These are phyloP conservation scores for Augochlorella aurata DNA, from an alignment of 2,888 invertebrate genomes.

Conservation along the genomic window DNA sequence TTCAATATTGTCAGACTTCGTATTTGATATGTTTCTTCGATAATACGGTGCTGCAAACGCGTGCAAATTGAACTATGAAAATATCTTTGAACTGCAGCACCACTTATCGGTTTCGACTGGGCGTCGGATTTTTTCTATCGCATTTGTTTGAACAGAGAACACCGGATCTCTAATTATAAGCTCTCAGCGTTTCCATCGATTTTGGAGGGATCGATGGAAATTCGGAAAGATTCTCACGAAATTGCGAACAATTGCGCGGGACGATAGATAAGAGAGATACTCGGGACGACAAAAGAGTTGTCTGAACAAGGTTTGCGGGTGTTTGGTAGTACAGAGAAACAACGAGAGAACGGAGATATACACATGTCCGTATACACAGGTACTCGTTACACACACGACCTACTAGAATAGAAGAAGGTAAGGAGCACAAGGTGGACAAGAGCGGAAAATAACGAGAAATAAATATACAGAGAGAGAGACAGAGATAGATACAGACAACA, in stretches of 20 bases:
- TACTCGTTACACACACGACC: constrained; percentile 53
- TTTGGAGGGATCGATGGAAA: background rate
- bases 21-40: background rate
- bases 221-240: constrained; percentile 38
- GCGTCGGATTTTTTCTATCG: no score
- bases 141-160: no score
- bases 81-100: no score
- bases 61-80: background rate
- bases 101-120: no score
- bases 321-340: constrained; percentile 38
- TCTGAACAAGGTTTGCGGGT: background rate
- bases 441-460: constrained; percentile 16
- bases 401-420: constrained; percentile 53
- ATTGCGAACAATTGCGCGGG: constrained; percentile 37
- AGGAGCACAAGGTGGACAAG: constrained; percentile 18
- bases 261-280: background rate
- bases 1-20: background rate
- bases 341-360: constrained; percentile 53
- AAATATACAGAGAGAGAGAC: constrained; percentile 33
- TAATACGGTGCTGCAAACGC: background rate
- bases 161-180: no score
- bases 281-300: constrained; percentile 15
- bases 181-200: no score
- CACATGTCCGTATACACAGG: constrained; percentile 33
- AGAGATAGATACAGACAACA: constrained; percentile 51